phyloP scores from a whole-genome alignment of 2,797 vertebrate genomes.

The Eidolon dupreanum region DNA sequence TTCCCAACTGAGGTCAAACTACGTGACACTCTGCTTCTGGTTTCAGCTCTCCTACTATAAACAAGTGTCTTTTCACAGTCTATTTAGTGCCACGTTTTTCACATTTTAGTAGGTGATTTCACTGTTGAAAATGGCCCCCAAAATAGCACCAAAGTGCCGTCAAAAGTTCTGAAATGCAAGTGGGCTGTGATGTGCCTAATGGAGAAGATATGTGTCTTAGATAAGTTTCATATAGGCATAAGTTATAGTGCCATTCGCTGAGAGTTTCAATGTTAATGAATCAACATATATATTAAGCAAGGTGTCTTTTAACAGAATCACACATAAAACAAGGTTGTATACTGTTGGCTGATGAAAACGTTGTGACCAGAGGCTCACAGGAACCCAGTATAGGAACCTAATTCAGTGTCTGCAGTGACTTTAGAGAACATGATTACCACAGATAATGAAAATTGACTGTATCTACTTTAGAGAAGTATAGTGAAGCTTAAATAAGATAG shows the following conservation, averaged over 20 bases:
- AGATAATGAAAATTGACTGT: not conserved
- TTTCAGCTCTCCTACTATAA: not conserved
- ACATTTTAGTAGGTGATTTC: not conserved
- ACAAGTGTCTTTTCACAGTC: not conserved
- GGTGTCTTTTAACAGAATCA: not conserved
- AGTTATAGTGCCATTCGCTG: not conserved
- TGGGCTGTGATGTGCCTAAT: not conserved
- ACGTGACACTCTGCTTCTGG: not conserved
- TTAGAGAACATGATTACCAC: not conserved
- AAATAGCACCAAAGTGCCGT: not conserved
- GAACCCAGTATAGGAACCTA: not conserved
- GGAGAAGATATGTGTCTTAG: not conserved
- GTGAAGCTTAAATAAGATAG: not conserved
- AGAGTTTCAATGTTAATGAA: not conserved
- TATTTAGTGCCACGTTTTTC: not conserved
- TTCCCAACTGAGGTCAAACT: not conserved
- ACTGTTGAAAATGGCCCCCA: not conserved
- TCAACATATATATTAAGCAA: not conserved
- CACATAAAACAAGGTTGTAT: not conserved
- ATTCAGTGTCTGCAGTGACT: not conserved
- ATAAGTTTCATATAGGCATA: not conserved
- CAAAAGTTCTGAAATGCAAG: not conserved
- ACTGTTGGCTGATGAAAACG: not conserved
- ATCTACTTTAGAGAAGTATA: not conserved
- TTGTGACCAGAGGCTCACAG: not conserved